Percentiles rank a stretch among this genome's conserved stretches.
Evolutionary conservation across 2,797 vertebrate genomes (phyloP).

Genomic region (Poecilia velifera): DNA sequence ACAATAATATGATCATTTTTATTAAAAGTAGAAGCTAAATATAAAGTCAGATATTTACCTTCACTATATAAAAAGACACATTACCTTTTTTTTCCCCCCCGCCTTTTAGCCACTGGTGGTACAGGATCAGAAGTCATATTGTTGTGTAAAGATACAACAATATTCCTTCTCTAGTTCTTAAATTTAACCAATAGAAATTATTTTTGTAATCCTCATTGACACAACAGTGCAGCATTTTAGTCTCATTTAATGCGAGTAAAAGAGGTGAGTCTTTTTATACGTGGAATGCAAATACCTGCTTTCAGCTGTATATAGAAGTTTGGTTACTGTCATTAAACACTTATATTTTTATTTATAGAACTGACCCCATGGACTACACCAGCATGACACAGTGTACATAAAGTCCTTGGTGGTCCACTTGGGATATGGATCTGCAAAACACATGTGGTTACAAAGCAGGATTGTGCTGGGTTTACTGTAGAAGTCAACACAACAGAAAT

Average conservation of each 20-base stretch:
- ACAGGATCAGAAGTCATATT: not conserved
- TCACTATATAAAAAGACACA: not conserved
- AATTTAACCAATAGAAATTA: not conserved
- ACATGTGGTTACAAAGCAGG: not conserved
- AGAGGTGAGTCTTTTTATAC: not conserved
- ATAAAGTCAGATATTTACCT: not conserved
- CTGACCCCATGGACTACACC: constrained; percentile 86
- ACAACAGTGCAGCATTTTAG: not conserved
- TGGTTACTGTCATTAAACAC: not conserved
- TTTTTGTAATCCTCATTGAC: not conserved
- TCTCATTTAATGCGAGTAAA: not conserved
- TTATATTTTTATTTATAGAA: not conserved
- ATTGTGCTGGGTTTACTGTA: not conserved
- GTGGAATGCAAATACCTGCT: not conserved
- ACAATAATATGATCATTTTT: not conserved
- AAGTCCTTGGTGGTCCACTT: constrained; percentile 86
- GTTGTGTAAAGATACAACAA: not conserved
- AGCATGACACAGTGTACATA: constrained; percentile 83
- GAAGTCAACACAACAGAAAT: not conserved
- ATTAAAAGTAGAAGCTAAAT: not conserved
- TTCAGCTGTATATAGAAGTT: not conserved
- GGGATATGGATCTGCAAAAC: constrained; percentile 87
- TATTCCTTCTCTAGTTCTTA: not conserved
- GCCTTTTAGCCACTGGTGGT: not conserved
- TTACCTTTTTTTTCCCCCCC: not conserved